Evolutionary conservation across 2,797 vertebrate species (phyloP), one percentile per base, ranked within the genome.

Genomic region (Poeciliopsis presidionis): DNA sequence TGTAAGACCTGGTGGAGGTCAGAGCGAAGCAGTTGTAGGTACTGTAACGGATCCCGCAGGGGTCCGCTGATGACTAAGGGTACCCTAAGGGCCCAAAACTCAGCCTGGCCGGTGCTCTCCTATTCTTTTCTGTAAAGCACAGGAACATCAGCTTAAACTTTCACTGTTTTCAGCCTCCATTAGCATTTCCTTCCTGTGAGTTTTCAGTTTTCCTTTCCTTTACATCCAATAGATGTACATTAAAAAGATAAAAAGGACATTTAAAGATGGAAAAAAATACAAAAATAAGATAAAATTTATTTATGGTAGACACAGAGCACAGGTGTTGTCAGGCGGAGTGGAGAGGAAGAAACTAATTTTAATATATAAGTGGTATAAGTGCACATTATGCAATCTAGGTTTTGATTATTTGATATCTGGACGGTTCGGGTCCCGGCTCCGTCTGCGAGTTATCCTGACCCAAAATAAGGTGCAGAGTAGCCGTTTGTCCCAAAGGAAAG

Each of bases 271-370:
- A 91, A 93, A 95, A 93, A 91, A 93, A 43, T 43, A 74, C 93
- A 94, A 90, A 91, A 91, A 93, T 87, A 84, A 93, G 94, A 94
- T 92, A 95, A 94, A 96, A 90, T 95, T 93, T 98, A 98, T 98
- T 98, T 98, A 97, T 98, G 95, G 95, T 96, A 96, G 94, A 94
- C 96, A 90, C 96, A 97, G 96, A 97, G 97, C 96, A 96, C 96
- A 96, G 94, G 95, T 95, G 95, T 93, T 95, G 94, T 95, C 95
- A 86, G 90, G 85, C 74, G 75, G 83, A 43, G 45, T 80, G 85
- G 84, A 90, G 71, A 73, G 74, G 82, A 85, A 76, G 91, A 95
- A 95, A 93, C 73, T 95, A 93, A 96, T 81, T 88, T 95, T 98
- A 97, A 97, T 97, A 96, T 96, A 96, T 97, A 95, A 96, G 43